A percentile compares a stretch with the other conserved stretches of the same genome.
Conservation (phyloP, 2,797 vertebrate species). For the Pelobates cultripes region DNA sequence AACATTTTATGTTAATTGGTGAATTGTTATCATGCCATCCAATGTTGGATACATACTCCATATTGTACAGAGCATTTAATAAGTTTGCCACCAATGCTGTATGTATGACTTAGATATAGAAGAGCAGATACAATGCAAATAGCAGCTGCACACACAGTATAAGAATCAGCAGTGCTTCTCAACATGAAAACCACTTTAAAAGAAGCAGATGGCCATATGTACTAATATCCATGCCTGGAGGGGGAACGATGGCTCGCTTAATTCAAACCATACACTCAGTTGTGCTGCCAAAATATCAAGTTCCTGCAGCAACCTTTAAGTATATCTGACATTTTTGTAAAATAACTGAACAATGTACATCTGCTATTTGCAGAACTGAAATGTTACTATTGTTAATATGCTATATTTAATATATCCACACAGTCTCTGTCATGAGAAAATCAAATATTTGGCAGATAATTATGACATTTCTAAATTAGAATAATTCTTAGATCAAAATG, state of each 20-base stretch:
- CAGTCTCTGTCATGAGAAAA: background rate
- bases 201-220: slow-evolving; percentile 50
- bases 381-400: background rate
- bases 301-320: slow-evolving; percentile 1
- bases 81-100: background rate
- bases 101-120: slow-evolving; percentile 27
- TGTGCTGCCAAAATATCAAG: slow-evolving; percentile 38
- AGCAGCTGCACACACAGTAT: slow-evolving; percentile 42
- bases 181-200: slow-evolving; percentile 19
- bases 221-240: slow-evolving; percentile 37
- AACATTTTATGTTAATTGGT: background rate
- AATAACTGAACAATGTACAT: background rate
- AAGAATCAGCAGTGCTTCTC: slow-evolving; percentile 26
- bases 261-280: slow-evolving; percentile 35
- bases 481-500: no score
- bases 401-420: background rate
- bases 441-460: background rate
- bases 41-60: slow-evolving; percentile 21
- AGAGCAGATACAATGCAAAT: slow-evolving; percentile 14
- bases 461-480: background rate
- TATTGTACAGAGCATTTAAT: slow-evolving; percentile 27
- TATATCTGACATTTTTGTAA: slow-evolving; percentile 17
- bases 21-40: slow-evolving; percentile 6
- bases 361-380: background rate
- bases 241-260: slow-evolving; percentile 27